Conservation (phyloP, 2,113 vertebrate species). For the Pteronura brasiliensis region DNA sequence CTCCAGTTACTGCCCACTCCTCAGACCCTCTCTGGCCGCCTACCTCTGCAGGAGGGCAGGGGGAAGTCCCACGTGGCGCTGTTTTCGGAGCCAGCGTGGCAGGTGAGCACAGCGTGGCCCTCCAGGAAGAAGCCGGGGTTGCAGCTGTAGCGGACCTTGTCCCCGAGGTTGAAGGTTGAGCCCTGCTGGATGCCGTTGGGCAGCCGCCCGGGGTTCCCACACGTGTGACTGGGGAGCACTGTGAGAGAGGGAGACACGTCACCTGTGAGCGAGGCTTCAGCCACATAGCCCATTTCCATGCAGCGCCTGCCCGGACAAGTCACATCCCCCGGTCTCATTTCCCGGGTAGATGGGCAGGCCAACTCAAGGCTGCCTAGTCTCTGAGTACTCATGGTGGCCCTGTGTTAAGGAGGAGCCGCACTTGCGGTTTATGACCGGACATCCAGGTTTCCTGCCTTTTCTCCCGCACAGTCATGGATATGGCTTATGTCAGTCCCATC, state of each 20-base stretch:
- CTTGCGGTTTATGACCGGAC: accelerated
- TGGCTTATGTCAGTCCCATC: background rate
- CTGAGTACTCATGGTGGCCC: background rate
- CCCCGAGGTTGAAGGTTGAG: constrained; percentile 94
- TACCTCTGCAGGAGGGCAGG: constrained; percentile 97
- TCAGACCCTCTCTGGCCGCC: background rate
- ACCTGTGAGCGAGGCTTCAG: accelerated
- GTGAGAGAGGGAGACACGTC: background rate
- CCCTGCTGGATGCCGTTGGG: constrained; percentile 95
- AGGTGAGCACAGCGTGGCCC: constrained; percentile 95
- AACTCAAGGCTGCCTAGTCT: background rate
- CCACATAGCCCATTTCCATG: accelerated
- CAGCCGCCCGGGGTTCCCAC: constrained; percentile 95
- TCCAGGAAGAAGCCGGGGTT: constrained; percentile 94
- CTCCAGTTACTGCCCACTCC: background rate
- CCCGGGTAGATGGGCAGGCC: too few relatives aligned
- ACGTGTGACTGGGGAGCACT: constrained; percentile 97
- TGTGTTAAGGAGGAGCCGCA: accelerated
- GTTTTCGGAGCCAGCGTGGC: constrained; percentile 88
- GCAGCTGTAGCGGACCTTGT: constrained; percentile 98
- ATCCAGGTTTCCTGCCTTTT: background rate
- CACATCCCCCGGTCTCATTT: background rate
- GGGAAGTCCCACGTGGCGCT: constrained; percentile 98
- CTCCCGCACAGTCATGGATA: background rate
- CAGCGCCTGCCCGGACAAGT: too few relatives aligned